A percentile compares a stretch with the other conserved stretches of the same genome.
phyloP scores from a whole-genome alignment of 2,113 vertebrate genomes.

The Neodontobutis hainanensis region DNA sequence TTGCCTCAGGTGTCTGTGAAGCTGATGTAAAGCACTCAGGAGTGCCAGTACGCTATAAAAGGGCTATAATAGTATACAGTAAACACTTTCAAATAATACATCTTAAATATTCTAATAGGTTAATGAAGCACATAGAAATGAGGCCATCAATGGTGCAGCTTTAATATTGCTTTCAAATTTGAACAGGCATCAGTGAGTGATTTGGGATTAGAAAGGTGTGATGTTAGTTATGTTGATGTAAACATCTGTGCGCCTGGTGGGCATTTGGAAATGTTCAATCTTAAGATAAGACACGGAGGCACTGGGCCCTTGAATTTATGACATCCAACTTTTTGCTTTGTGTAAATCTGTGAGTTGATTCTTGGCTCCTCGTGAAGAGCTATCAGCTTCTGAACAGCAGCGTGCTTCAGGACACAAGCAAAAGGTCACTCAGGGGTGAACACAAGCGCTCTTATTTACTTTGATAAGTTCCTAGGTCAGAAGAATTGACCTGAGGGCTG shows the following conservation, averaged over 20 bases:
- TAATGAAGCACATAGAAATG: too few relatives aligned
- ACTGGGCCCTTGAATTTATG: background rate
- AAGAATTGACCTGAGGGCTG: background rate
- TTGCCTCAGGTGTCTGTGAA: background rate
- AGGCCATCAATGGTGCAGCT: background rate
- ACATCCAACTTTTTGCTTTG: background rate
- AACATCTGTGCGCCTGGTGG: background rate
- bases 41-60: background rate
- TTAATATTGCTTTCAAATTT: too few relatives aligned
- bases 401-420: constrained; percentile 2
- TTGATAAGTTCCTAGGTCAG: too few relatives aligned
- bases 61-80: too few relatives aligned
- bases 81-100: too few relatives aligned
- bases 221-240: too few relatives aligned
- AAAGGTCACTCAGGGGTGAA: background rate
- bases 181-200: too few relatives aligned
- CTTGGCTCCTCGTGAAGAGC: constrained; percentile 7
- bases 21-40: background rate
- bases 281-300: constrained; percentile 12
- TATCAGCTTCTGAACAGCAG: constrained; percentile 6
- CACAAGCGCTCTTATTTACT: background rate
- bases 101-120: too few relatives aligned
- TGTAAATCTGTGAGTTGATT: constrained; percentile 5
- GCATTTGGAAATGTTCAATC: background rate
- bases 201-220: too few relatives aligned